phyloP scores from a whole-genome alignment of 2,113 vertebrate genomes.

The Mus pahari region DNA sequence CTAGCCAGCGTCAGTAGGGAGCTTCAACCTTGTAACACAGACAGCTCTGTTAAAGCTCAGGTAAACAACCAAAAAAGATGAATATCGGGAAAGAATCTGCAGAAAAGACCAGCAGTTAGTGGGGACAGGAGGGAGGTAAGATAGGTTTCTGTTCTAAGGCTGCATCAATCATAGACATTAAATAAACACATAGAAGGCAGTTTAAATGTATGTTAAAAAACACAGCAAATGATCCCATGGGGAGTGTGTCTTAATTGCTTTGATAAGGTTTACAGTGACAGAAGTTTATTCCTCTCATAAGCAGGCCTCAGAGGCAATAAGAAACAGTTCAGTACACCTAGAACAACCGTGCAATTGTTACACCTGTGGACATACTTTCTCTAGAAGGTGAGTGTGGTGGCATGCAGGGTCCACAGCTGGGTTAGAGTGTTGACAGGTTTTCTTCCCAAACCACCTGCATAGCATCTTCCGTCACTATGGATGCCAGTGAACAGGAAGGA shows the following conservation, averaged over 20 bases:
- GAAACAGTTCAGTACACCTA: neutral
- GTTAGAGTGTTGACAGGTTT: neutral
- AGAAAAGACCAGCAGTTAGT: neutral
- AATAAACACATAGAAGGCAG: neutral
- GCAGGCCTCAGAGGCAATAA: too few relatives aligned
- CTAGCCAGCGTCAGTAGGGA: neutral
- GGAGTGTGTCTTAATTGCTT: neutral
- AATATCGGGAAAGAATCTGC: neutral
- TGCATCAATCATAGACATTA: neutral
- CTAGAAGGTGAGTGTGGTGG: neutral
- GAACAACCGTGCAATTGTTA: neutral
- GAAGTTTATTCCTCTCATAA: neutral
- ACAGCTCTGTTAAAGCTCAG: too few relatives aligned
- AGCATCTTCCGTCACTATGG: neutral
- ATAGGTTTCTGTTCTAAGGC: neutral
- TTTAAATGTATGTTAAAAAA: neutral
- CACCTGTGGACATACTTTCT: neutral
- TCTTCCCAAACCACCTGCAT: neutral
- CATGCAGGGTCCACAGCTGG: neutral
- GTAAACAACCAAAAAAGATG: neutral
- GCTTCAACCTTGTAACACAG: neutral
- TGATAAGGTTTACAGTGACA: neutral
- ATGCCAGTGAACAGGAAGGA: neutral
- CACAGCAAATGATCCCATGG: neutral
- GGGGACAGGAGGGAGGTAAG: neutral